phyloP scores from a whole-genome alignment of 2,888 invertebrate species.

The Serrognathus titanus region DNA sequence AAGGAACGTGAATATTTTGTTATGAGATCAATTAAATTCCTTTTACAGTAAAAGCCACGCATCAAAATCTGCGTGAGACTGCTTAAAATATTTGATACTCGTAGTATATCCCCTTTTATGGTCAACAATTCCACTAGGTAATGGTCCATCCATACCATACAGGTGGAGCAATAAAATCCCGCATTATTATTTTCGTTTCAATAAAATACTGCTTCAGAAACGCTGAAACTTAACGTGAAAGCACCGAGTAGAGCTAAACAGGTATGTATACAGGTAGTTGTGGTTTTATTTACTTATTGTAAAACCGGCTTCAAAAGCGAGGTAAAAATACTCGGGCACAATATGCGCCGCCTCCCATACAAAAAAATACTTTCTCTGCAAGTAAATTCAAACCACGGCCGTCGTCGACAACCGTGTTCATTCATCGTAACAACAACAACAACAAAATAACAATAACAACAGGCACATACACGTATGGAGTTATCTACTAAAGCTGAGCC shows the following conservation, averaged over 20 bases:
- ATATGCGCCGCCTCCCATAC: slow-evolving; percentile 8
- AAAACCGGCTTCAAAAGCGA: slow-evolving; percentile 15
- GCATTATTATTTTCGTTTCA: no score
- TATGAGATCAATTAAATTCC: slow-evolving; percentile 4
- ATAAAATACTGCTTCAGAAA: no score
- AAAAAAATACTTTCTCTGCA: slow-evolving; percentile 18
- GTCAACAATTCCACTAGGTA: neutral
- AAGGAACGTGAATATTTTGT: neutral
- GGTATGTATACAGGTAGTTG: slow-evolving; percentile 20
- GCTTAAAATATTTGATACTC: neutral
- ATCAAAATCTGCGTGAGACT: neutral
- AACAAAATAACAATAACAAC: slow-evolving; percentile 14
- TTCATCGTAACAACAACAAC: slow-evolving; percentile 7
- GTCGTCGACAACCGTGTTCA: slow-evolving; percentile 6
- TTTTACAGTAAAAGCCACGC: neutral
- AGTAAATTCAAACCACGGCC: slow-evolving; percentile 14
- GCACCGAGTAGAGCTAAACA: slow-evolving; percentile 5
- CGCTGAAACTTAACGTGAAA: no score
- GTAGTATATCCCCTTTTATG: neutral
- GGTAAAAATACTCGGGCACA: slow-evolving; percentile 12
- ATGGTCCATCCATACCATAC: no score
- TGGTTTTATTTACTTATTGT: slow-evolving; percentile 19
- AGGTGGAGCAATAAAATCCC: no score
- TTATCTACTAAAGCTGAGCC: neutral
- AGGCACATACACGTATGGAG: neutral